A percentile compares a stretch with the other conserved stretches of the same genome.
These are phyloP conservation scores for Eumaeus atala DNA, from an alignment of 1,140 invertebrate species.

Conservation along the genomic window DNA sequence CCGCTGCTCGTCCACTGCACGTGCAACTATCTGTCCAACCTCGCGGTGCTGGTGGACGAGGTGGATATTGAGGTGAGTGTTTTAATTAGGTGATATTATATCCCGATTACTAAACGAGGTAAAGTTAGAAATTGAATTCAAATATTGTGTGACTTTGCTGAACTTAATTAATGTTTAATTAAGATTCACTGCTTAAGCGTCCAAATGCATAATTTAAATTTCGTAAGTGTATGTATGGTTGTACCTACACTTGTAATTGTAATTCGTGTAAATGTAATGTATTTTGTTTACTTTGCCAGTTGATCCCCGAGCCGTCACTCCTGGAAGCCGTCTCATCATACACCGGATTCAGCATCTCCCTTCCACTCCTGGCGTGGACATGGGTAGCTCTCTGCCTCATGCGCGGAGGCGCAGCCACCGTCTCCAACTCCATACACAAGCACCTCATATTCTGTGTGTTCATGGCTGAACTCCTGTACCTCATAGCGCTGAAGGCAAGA, in stretches of 20 bases:
- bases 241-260: no score
- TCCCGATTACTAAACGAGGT: no score
- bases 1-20: slow-evolving; percentile 91
- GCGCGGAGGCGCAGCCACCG: slow-evolving; percentile 86
- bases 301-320: slow-evolving; percentile 88
- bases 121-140: no score
- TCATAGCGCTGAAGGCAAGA: slow-evolving; percentile 88
- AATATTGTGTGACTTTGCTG: no score
- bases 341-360: slow-evolving; percentile 88
- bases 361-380: slow-evolving; percentile 85
- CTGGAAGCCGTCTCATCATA: slow-evolving; percentile 91
- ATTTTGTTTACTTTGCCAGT: slow-evolving; percentile 54
- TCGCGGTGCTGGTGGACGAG: slow-evolving; percentile 92
- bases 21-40: slow-evolving; percentile 93
- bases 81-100: no score
- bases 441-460: slow-evolving; percentile 93
- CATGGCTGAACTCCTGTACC: slow-evolving; percentile 87
- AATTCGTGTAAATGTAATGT: background rate
- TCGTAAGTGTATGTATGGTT: no score
- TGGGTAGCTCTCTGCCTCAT: slow-evolving; percentile 84
- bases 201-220: no score
- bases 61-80: slow-evolving; percentile 87
- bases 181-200: no score
- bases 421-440: slow-evolving; percentile 95
- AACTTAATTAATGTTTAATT: no score